Evolutionary conservation across 2,113 vertebrate genomes (phyloP).

Genomic region (Thunnus thynnus): DNA sequence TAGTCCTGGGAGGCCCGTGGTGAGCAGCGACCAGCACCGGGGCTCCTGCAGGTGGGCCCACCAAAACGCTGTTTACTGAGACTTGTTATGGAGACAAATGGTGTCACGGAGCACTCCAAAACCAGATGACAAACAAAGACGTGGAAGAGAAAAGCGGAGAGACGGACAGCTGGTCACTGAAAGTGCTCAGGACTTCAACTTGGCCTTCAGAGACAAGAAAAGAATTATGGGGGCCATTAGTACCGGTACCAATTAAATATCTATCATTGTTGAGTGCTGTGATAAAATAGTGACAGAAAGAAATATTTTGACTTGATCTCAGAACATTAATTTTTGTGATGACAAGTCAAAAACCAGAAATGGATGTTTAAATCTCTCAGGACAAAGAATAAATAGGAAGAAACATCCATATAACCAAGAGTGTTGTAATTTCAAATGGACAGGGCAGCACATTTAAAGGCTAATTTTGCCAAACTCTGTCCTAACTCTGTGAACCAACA

Average conservation of each 20-base stretch:
- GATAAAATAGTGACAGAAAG: slow-evolving; percentile 48
- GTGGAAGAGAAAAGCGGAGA: slow-evolving; percentile 44
- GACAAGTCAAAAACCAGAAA: slow-evolving; percentile 12
- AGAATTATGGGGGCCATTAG: slow-evolving; percentile 44
- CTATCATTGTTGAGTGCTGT: slow-evolving; percentile 39
- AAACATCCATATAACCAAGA: too few relatives aligned
- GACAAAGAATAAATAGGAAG: too few relatives aligned
- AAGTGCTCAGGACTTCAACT: slow-evolving; percentile 75
- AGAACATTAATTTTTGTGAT: slow-evolving; percentile 30
- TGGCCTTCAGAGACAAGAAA: slow-evolving; percentile 74
- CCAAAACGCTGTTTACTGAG: slow-evolving; percentile 73
- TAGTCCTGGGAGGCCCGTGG: slow-evolving; percentile 78
- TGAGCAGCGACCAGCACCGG: slow-evolving; percentile 62
- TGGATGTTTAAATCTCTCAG: too few relatives aligned
- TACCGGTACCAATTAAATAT: slow-evolving; percentile 55
- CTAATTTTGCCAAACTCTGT: too few relatives aligned
- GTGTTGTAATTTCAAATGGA: too few relatives aligned
- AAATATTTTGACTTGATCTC: slow-evolving; percentile 54
- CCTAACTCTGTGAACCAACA: background rate
- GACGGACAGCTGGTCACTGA: slow-evolving; percentile 62
- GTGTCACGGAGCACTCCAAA: slow-evolving; percentile 67
- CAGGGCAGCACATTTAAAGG: too few relatives aligned
- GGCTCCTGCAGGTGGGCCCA: slow-evolving; percentile 84
- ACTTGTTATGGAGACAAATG: slow-evolving; percentile 86
- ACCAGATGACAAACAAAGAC: slow-evolving; percentile 74